phyloP scores from a whole-genome alignment of 2,113 vertebrate species.

The Lathamus discolor region DNA sequence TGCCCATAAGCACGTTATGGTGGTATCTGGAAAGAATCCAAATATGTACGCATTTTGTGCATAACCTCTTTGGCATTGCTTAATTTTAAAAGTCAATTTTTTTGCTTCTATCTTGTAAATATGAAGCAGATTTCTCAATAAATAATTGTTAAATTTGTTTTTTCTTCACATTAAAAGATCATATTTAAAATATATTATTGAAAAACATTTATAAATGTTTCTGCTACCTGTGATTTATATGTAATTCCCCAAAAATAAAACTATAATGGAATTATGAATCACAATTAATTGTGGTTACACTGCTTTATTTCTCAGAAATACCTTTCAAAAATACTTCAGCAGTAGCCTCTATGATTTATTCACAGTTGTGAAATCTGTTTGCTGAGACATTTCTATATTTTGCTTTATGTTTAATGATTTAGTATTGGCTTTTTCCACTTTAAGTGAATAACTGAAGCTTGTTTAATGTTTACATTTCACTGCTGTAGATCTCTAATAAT shows the following conservation, averaged over 20 bases:
- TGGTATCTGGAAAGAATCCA: background rate
- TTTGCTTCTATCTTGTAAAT: background rate
- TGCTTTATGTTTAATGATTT: constrained; percentile 14
- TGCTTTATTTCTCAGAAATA: background rate
- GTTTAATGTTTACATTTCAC: constrained; percentile 49
- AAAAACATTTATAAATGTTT: background rate
- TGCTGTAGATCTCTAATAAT: constrained; percentile 30
- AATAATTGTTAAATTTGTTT: background rate
- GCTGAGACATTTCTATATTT: constrained; percentile 26
- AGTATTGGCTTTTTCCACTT: background rate
- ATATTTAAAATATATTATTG: background rate
- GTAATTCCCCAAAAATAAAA: background rate
- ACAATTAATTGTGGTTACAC: background rate
- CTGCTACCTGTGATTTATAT: background rate
- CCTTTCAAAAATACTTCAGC: background rate
- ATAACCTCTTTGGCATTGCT: background rate
- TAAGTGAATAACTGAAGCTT: constrained; percentile 16
- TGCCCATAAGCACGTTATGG: background rate
- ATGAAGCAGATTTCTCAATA: background rate
- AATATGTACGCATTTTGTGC: background rate
- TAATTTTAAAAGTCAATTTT: background rate
- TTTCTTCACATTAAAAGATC: background rate
- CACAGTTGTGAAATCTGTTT: background rate
- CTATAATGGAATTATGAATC: background rate
- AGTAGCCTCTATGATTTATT: background rate